Evolutionary conservation across 2,888 invertebrate species (phyloP).

Genomic region (Penaeus monodon): DNA sequence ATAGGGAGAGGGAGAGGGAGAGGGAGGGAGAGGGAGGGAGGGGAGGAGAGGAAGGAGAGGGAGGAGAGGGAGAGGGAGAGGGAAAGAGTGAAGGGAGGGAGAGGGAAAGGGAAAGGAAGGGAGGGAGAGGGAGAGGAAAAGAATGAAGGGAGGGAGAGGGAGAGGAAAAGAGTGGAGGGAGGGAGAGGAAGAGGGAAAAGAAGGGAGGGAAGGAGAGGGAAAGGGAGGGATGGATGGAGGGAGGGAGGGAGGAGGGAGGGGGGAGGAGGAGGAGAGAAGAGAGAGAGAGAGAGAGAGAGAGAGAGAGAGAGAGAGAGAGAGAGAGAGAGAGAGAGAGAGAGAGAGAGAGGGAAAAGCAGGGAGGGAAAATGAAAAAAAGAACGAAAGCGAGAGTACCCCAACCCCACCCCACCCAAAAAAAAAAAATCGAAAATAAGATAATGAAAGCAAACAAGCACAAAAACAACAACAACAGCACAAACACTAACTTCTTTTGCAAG

Average conservation of each 20-base stretch:
- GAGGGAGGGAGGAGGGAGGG: neutral
- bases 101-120: too few relatives aligned
- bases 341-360: neutral
- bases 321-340: neutral
- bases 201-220: neutral
- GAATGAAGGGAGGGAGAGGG: too few relatives aligned
- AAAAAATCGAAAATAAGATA: neutral
- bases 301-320: neutral
- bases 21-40: too few relatives aligned
- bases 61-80: too few relatives aligned
- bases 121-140: too few relatives aligned
- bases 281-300: neutral
- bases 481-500: too few relatives aligned
- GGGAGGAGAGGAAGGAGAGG: too few relatives aligned
- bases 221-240: neutral
- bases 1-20: too few relatives aligned
- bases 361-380: neutral
- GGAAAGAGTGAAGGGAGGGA: too few relatives aligned
- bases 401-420: neutral
- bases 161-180: neutral
- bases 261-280: too few relatives aligned
- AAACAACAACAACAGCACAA: too few relatives aligned
- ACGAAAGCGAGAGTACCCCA: neutral
- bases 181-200: neutral
- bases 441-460: too few relatives aligned